Evolutionary conservation across 1,140 invertebrate species (phyloP).

Genomic region (Musca domestica): DNA sequence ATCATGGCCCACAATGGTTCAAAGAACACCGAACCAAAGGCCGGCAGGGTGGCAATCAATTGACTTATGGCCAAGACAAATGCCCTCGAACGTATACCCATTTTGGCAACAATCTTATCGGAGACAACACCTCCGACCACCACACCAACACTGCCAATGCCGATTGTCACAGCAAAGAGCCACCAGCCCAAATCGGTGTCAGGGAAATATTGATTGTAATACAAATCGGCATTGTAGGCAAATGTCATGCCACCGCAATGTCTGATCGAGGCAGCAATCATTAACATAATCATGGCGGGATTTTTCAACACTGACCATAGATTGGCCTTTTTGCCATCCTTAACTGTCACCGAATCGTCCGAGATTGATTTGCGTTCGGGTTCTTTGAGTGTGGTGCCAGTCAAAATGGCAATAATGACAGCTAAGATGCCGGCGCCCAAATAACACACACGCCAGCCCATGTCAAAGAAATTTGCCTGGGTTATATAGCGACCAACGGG

Average conservation of each 20-base stretch:
- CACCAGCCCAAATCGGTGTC: conserved; percentile 84
- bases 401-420: conserved; percentile 70
- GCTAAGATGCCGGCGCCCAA: conserved; percentile 80
- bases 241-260: conserved; percentile 89
- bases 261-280: conserved; percentile 83
- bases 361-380: conserved; percentile 72
- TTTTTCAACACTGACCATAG: conserved; percentile 73
- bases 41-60: conserved; percentile 81
- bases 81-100: conserved; percentile 82
- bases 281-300: conserved; percentile 77
- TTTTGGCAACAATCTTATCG: conserved; percentile 83
- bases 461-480: conserved; percentile 69
- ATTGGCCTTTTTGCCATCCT: conserved; percentile 57
- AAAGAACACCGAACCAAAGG: conserved; percentile 84
- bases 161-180: conserved; percentile 82
- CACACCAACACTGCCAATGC: conserved; percentile 83
- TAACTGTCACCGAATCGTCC: conserved; percentile 58
- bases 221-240: conserved; percentile 86
- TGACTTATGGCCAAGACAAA: conserved; percentile 81
- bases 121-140: conserved; percentile 84
- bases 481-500: conserved; percentile 87
- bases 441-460: conserved; percentile 87
- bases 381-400: conserved; percentile 75
- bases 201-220: conserved; percentile 83
- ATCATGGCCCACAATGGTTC: conserved; percentile 81